Evolutionary conservation across 1,140 invertebrate genomes (phyloP).

Genomic region (Camponotus vicinus): DNA sequence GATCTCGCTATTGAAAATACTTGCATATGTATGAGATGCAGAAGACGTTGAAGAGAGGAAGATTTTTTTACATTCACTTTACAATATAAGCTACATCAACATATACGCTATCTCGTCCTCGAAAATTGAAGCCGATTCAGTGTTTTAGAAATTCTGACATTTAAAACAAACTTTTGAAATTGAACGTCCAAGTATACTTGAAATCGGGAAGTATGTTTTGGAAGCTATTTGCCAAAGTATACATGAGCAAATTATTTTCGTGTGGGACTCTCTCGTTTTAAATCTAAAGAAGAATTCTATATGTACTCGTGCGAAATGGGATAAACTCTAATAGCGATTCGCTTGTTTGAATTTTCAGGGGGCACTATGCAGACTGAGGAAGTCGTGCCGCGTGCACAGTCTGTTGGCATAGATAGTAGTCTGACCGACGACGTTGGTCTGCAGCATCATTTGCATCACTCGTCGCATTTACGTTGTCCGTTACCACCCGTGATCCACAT

Average conservation of each 20-base stretch:
- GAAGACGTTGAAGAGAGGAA: background rate
- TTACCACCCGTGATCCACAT: conserved; percentile 80
- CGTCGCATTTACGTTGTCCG: conserved; percentile 78
- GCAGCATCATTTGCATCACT: conserved; percentile 79
- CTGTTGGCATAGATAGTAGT: conserved; percentile 81
- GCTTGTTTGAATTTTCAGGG: conserved; percentile 74
- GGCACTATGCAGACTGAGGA: conserved; percentile 87
- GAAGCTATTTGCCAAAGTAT: no score
- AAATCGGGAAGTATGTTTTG: background rate
- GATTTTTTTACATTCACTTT: background rate
- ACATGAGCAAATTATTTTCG: background rate
- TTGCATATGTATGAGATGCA: background rate
- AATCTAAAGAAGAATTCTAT: background rate
- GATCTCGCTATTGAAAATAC: background rate
- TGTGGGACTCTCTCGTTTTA: background rate
- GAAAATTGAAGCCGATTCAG: no score
- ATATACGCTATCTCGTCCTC: no score
- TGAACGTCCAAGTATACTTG: background rate
- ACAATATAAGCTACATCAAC: background rate
- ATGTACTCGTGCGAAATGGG: background rate
- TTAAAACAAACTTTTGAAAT: background rate
- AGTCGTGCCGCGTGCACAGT: conserved; percentile 83
- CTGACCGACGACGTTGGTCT: conserved; percentile 77
- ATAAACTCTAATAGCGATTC: background rate
- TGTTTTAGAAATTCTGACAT: no score